Evolutionary conservation across 37 sponge, comb jelly and placozoan genomes (phyloP), one percentile per base, ranked within the genome.

Genomic region (Chondrosia reniformis): DNA sequence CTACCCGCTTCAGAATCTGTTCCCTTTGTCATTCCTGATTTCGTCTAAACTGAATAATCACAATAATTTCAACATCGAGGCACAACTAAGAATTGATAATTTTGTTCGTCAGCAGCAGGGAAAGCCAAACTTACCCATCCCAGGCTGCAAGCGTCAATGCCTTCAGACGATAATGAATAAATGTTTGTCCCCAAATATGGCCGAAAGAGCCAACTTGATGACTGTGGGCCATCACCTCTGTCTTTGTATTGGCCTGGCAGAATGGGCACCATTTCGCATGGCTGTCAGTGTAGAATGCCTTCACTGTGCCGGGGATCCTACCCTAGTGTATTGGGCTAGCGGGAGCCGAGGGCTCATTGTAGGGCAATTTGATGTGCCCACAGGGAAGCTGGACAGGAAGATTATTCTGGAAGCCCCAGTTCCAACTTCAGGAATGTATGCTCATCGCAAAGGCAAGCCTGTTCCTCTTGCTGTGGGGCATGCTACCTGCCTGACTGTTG

Each of bases 341-440:
- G 93, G 89, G 15, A 85, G 86, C 8, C 79, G 93, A 45, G 93
- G 93, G 10, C 89, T 93, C 32, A 86, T 93, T 7, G 86, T 89
- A 6, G 93, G 93, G 22, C 78, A 79, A 8, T 46, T 93, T n/a
- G 63, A 83, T 19, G 86, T 84, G 0, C 40, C 36, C 37, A 82
- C 75, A 2, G 93, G 93, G 42, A 49, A 75, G 24, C 37, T 82
- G 45, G 24, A 38, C 30, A 33, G 45, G n/a, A 74, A 83, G 30
- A 83, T 90, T 39, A 79, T 90, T 19, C 87, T 81, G 22, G 91
- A 85, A 45, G 83, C 86, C 15, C 91, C 91, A 13, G 63, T 74
- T 12, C 91, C 91, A 15, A 76, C 74, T 41, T 90, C 91, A 3
- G 91, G 91, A 12, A 21, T 90, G 80, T 90, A 86, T 90, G 87